Evolutionary conservation across 1,140 invertebrate genomes (phyloP).

Genomic region (Battus philenor): DNA sequence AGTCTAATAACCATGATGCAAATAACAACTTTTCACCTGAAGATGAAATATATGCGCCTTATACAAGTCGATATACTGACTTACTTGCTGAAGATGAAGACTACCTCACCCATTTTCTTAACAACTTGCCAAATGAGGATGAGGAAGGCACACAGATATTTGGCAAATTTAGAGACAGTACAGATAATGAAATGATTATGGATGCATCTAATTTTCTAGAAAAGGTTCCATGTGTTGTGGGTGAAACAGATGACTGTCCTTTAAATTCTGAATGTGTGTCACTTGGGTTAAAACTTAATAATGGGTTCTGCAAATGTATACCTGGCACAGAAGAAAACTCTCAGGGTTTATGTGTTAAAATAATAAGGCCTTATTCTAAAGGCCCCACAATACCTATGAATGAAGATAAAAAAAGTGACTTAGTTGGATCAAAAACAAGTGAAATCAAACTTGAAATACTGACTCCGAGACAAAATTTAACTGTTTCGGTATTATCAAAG

Average conservation of each 20-base stretch:
- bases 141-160: slow-evolving; percentile 52
- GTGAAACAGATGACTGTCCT: slow-evolving; percentile 73
- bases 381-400: slow-evolving; percentile 50
- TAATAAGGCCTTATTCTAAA: slow-evolving; percentile 57
- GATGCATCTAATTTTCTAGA: slow-evolving; percentile 67
- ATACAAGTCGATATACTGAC: slow-evolving; percentile 48
- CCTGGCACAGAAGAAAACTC: slow-evolving; percentile 67
- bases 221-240: slow-evolving; percentile 69
- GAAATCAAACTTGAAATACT: slow-evolving; percentile 49
- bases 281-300: slow-evolving; percentile 72
- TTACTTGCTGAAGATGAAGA: slow-evolving; percentile 52
- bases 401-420: slow-evolving; percentile 49
- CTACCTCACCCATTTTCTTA: slow-evolving; percentile 55
- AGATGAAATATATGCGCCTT: slow-evolving; percentile 65
- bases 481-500: slow-evolving; percentile 87
- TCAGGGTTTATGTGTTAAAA: slow-evolving; percentile 50
- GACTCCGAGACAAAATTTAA: slow-evolving; percentile 78
- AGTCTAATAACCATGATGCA: slow-evolving; percentile 63
- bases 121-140: slow-evolving; percentile 53
- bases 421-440: slow-evolving; percentile 35
- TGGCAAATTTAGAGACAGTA: slow-evolving; percentile 66
- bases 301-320: slow-evolving; percentile 83
- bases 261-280: slow-evolving; percentile 82
- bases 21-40: slow-evolving; percentile 58
- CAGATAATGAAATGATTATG: slow-evolving; percentile 65